Evolutionary conservation across 2,113 vertebrate species (phyloP).

Genomic region (Nyctibius bracteatus): DNA sequence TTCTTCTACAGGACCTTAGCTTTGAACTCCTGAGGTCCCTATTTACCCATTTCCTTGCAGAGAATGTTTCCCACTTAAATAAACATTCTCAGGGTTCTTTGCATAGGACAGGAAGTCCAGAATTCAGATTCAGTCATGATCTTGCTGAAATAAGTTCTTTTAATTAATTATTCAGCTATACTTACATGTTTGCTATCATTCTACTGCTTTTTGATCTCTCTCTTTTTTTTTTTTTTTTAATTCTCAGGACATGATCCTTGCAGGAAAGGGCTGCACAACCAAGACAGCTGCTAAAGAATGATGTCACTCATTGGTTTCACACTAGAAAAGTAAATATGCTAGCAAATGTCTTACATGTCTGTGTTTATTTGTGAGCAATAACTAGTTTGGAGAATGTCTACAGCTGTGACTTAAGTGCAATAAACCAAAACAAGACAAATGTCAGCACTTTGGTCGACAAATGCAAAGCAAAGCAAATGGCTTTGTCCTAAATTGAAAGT

Average conservation of each 20-base stretch:
- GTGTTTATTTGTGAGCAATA: conserved; percentile 66
- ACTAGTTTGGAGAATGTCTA: conserved; percentile 34
- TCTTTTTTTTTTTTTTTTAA: background rate
- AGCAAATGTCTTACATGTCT: conserved; percentile 36
- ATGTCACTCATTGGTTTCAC: conserved; percentile 68
- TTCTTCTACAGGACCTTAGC: background rate
- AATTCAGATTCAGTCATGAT: conserved; percentile 10
- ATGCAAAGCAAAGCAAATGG: background rate
- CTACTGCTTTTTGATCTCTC: background rate
- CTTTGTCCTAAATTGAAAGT: background rate
- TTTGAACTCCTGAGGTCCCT: conserved; percentile 48
- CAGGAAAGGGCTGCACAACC: conserved; percentile 41
- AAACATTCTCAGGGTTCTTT: conserved; percentile 33
- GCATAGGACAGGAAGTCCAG: conserved; percentile 46
- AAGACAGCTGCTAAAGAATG: conserved; percentile 65
- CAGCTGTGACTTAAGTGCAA: conserved; percentile 6
- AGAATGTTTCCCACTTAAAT: conserved; percentile 54
- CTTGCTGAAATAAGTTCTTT: conserved; percentile 53
- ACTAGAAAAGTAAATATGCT: conserved; percentile 59
- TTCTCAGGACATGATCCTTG: conserved; percentile 19
- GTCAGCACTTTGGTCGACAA: conserved; percentile 45
- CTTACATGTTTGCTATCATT: conserved; percentile 34
- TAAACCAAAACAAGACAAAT: conserved; percentile 57
- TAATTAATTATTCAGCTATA: conserved; percentile 51
- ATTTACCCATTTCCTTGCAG: conserved; percentile 44